These are phyloP conservation scores for Eurytoma californica DNA, from an alignment of 2,888 invertebrate species.

Conservation along the genomic window DNA sequence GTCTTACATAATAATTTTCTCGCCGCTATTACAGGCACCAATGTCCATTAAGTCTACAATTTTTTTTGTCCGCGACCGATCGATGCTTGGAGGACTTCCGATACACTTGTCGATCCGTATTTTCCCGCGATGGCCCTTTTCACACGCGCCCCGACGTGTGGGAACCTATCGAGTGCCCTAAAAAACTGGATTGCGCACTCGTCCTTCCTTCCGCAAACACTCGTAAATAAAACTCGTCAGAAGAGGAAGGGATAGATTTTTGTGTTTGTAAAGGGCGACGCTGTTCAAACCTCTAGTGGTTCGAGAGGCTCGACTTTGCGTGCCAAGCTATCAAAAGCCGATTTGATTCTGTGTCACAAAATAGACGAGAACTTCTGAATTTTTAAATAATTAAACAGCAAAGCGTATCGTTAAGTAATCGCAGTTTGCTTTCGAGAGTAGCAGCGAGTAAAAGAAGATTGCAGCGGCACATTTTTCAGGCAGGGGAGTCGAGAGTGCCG, in stretches of 20 bases:
- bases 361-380: background rate
- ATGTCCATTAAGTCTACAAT: constrained; percentile 28
- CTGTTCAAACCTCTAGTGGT: background rate
- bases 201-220: constrained; percentile 65
- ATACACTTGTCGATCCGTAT: constrained; percentile 66
- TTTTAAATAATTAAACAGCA: background rate
- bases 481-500: too few species aligned
- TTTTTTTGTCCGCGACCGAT: background rate
- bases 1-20: constrained; percentile 23
- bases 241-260: constrained; percentile 21
- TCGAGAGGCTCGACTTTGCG: background rate
- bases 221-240: constrained; percentile 52
- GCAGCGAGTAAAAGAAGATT: too few species aligned
- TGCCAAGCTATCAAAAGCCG: background rate
- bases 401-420: constrained; percentile 5
- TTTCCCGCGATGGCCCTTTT: constrained; percentile 66
- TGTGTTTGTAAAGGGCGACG: constrained; percentile 31
- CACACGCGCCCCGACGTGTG: constrained; percentile 69
- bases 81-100: constrained; percentile 41
- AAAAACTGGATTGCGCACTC: constrained; percentile 18
- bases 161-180: constrained; percentile 64
- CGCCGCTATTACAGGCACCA: constrained; percentile 17
- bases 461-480: too few species aligned
- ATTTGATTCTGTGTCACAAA: background rate
- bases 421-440: too few species aligned